Evolutionary conservation across 2,888 invertebrate species (phyloP).

Genomic region (Pheosia gnoma): DNA sequence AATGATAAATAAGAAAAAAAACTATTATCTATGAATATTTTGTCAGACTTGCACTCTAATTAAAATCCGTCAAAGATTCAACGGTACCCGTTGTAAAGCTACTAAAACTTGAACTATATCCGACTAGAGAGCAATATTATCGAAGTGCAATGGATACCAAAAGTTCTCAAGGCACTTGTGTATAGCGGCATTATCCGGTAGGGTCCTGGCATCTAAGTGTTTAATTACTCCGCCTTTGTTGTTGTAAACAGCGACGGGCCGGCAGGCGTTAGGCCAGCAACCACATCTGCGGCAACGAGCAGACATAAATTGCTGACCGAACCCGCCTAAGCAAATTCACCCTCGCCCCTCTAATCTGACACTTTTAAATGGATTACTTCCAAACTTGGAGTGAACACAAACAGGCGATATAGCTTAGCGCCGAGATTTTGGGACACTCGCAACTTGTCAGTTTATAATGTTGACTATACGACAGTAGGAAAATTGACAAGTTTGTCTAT

Average conservation of each 20-base stretch:
- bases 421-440: conserved; percentile 41
- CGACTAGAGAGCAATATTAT: conserved; percentile 22
- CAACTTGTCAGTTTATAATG: conserved; percentile 43
- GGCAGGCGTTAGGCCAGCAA: conserved; percentile 46
- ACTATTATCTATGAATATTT: neutral
- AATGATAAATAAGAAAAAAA: no score
- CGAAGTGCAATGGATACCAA: conserved; percentile 24
- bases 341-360: conserved; percentile 68
- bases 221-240: conserved; percentile 74
- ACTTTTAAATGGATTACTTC: conserved; percentile 71
- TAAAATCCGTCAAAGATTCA: conserved; percentile 13
- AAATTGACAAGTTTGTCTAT: conserved; percentile 36
- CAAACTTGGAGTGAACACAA: conserved; percentile 54
- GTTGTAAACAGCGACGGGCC: conserved; percentile 69
- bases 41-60: conserved; percentile 2
- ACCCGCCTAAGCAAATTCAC: conserved; percentile 69
- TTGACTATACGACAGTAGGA: conserved; percentile 20
- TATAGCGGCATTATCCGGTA: conserved; percentile 47
- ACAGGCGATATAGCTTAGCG: conserved; percentile 52
- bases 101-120: conserved; percentile 28
- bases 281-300: conserved; percentile 63
- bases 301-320: conserved; percentile 71
- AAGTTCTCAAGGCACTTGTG: conserved; percentile 39
- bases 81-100: conserved; percentile 24
- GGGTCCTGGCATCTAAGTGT: conserved; percentile 62